These are phyloP conservation scores for Oeneis ivallda DNA, from an alignment of 2,888 invertebrate species.

Conservation along the genomic window DNA sequence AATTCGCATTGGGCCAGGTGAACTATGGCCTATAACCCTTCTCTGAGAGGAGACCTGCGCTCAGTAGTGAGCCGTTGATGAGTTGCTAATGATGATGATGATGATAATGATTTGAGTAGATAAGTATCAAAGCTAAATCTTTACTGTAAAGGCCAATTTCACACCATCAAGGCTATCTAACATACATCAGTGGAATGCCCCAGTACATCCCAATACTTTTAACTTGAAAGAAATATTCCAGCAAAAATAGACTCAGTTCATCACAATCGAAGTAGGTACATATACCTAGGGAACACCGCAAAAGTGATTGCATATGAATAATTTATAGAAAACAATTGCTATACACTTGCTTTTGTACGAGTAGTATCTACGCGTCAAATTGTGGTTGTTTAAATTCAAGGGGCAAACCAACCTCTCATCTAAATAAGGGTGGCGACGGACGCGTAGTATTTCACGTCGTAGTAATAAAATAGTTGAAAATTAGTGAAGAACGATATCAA, in stretches of 20 bases:
- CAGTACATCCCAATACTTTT: neutral
- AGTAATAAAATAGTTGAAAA: neutral
- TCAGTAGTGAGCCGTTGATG: no score
- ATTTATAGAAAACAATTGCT: constrained; percentile 35
- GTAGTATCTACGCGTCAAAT: constrained; percentile 51
- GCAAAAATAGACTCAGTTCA: constrained; percentile 15
- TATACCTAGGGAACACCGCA: constrained; percentile 17
- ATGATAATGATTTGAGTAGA: no score
- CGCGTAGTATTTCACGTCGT: neutral
- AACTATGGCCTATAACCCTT: no score
- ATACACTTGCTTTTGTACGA: constrained; percentile 29
- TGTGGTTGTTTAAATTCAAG: constrained; percentile 66
- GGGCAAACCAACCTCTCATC: constrained; percentile 61
- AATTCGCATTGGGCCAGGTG: no score
- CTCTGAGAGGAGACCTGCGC: no score
- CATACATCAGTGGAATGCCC: neutral
- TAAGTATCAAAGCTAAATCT: no score
- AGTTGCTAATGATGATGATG: no score
- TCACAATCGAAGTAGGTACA: constrained; percentile 18
- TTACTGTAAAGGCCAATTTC: neutral
- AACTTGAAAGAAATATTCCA: constrained; percentile 8
- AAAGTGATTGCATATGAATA: constrained; percentile 34
- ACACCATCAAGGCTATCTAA: neutral
- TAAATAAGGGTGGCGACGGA: constrained; percentile 57
- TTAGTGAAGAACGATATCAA: no score